Conservation (phyloP, 2,113 vertebrate species). For the Rutilus rutilus region DNA sequence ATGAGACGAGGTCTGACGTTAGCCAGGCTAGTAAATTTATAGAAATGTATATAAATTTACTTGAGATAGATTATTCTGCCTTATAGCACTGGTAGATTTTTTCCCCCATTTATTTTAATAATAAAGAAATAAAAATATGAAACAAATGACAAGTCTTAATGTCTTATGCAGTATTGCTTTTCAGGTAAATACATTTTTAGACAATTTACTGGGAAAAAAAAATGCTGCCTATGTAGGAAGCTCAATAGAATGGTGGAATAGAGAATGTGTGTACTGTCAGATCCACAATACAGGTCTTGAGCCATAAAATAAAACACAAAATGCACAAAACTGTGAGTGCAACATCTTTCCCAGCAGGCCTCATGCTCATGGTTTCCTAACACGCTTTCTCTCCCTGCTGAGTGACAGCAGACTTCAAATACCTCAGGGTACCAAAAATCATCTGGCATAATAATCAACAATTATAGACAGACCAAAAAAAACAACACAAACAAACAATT, state of each 20-base stretch:
- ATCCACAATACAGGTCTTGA: not conserved
- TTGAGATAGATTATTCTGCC: not conserved
- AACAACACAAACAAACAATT: not conserved
- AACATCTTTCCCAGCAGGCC: slow-evolving; percentile 23
- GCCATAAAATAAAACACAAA: not conserved
- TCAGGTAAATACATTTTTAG: not conserved
- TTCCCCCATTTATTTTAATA: not conserved
- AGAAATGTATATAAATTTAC: not conserved
- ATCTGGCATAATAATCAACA: slow-evolving; percentile 27
- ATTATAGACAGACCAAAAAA: slow-evolving; percentile 12
- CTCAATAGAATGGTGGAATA: not conserved
- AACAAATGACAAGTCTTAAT: not conserved
- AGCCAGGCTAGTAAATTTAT: not conserved
- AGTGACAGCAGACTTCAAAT: slow-evolving; percentile 25
- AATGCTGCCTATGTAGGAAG: not conserved
- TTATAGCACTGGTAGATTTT: no score
- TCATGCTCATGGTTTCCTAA: slow-evolving; percentile 1
- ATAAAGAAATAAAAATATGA: no score
- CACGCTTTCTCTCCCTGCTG: slow-evolving; percentile 11
- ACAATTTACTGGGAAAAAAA: not conserved
- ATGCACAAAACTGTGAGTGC: not conserved
- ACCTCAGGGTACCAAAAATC: slow-evolving; percentile 29
- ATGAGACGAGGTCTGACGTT: no score
- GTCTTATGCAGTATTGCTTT: not conserved
- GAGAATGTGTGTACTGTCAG: not conserved